A percentile compares a stretch with the other conserved stretches of the same genome.
These are phyloP conservation scores for Drosophila gunungcola DNA, from an alignment of 1,140 invertebrate species.

Conservation along the genomic window DNA sequence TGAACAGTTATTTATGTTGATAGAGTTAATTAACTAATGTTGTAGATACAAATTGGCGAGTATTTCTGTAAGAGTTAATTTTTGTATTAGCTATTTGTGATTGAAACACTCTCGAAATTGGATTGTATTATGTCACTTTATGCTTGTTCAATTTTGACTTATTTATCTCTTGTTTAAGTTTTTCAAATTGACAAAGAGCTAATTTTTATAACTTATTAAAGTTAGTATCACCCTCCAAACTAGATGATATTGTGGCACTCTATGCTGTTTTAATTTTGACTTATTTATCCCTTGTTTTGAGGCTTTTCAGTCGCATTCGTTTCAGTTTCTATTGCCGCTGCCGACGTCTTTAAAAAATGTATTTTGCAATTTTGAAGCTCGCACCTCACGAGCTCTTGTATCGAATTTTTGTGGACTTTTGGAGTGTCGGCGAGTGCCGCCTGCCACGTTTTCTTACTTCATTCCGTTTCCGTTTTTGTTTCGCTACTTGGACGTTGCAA, in stretches of 20 bases:
- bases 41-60: neutral
- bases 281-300: slow-evolving; percentile 4
- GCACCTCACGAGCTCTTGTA: slow-evolving; percentile 22
- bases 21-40: neutral
- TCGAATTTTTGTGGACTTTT: slow-evolving; percentile 33
- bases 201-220: no score
- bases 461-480: slow-evolving; percentile 42
- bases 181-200: no score
- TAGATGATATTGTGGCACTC: neutral
- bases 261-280: slow-evolving; percentile 23
- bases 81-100: no score
- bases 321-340: neutral
- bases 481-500: slow-evolving; percentile 35
- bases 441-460: slow-evolving; percentile 81
- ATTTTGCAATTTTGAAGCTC: slow-evolving; percentile 34
- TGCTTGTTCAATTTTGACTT: no score
- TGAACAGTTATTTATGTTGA: no score
- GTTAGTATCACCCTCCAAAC: no score
- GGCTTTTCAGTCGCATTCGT: neutral
- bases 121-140: neutral
- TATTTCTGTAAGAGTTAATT: neutral
- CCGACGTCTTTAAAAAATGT: slow-evolving; percentile 8
- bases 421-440: slow-evolving; percentile 77
- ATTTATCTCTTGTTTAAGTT: no score
- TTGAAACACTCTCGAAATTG: neutral